Base-by-base conservation (phyloP, 2,113 vertebrate species). In the Reinhardtius hippoglossoides region DNA sequence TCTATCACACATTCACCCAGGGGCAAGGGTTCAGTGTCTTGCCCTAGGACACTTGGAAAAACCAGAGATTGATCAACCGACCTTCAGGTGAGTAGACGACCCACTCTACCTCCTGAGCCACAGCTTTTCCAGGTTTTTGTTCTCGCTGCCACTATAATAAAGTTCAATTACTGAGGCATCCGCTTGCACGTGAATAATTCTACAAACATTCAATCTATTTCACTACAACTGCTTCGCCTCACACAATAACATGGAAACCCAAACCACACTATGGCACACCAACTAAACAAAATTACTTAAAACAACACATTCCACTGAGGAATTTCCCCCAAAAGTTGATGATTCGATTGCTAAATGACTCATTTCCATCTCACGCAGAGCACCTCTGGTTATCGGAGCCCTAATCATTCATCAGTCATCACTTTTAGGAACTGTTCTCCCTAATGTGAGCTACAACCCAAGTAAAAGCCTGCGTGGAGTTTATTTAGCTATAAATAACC, bases 401-500 rank as follows among this genome's bases (percentile, higher is more conserved):
- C 40, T 67, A 81, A 89, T 84, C 67, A 82, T 63, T 76, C 80
- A 85, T 76, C 81, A 77, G 63, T 86, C 82, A 86, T 75, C 77
- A 57, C 44, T 52, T 46, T 54, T 31, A 54, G 40, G 62, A 65
- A 66, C 46, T 76, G 72, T 61, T 73, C 84, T 52, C 55, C 50
- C 46, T 64, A 57, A 80, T 76, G 37, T 81, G 84, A 83, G 68
- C 78, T 82, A 83, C 71, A 77, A 83, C 59, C 81, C 67, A 42
- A 79, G 76, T 44, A 60, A 82, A 80, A 85, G 57, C 23, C 71
- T n/a, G 76, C 62, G 60, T 46, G 9, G 54, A 37, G 81, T 89
- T 90, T 88, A 87, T 91, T 91, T 84, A 35, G 73, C 92, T 91
- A 90, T 91, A 93, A 90, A 94, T 91, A 93, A 86, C 90, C 83